Evolutionary conservation across 2,797 vertebrate species (phyloP), one percentile per base, ranked within the genome.

Genomic region (Epinephelus malabaricus): DNA sequence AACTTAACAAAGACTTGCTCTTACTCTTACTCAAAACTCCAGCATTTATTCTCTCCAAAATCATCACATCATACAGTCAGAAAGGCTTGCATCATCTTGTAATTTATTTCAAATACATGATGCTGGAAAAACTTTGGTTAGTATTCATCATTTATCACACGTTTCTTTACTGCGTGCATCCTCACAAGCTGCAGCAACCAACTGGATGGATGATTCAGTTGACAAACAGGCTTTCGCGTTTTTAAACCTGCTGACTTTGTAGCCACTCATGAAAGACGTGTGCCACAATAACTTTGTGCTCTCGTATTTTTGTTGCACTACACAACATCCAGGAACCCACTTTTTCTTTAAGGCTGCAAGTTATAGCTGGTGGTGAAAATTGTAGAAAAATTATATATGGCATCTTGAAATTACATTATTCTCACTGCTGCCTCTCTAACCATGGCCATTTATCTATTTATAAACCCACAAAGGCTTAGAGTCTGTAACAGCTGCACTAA

Each of bases 381-480:
- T 73, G 86, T 78, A 54, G 60, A 84, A 88, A 86, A 86, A 86
- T 84, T 85, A 86, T 84, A 86, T 69, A 78, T 62, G 78, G 79
- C 78, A 81, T 82, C 54, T 88, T 83, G 77, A 83, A 90, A 90
- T 88, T 56, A n/a, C 84, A 90, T 91, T 92, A 89, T 89, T 88
- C 76, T 90, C 82, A 78, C 80, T 83, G 67, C 78, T 82, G 87
- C 84, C 79, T 75, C 82, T 89, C 86, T 79, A 86, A 87, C 71
- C 76, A 82, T 84, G 56, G 61, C 75, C 76, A 88, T 92, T 90
- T 86, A 88, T 92, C 91, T 92, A 85, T 94, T 92, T 92, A 88
- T 92, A 92, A 91, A 91, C 88, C 84, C 84, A 85, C 84, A 89
- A 91, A 89, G 82, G 86, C 87, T 87, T 83, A 75, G 82, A 86